Base-by-base conservation (phyloP, 2,113 vertebrate species). In the Mustela lutreola region DNA sequence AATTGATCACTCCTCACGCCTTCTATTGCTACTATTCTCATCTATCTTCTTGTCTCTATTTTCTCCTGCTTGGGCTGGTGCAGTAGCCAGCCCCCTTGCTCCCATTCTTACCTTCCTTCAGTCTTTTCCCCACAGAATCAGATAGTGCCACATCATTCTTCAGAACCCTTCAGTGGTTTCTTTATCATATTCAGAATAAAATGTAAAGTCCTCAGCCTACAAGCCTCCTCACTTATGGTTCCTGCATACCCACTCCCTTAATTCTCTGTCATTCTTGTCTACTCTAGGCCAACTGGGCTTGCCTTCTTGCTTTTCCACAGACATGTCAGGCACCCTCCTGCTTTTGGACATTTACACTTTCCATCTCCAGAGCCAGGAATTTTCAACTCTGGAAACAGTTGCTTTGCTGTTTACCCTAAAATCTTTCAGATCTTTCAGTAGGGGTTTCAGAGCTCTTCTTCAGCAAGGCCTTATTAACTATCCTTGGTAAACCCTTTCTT, bases 311-410 rank as follows among this genome's bases (percentile, higher is more conserved):
- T 91, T 33, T 71, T 78, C 63, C 56, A 11, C 19, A n/a, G 36
- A 48, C 62, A 67, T 45, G 22, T 28, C 19, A 71, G 76, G n/a
- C 26, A 82, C 26, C 50, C 11, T 58, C 19, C 56, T 92, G n/a
- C 60, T 56, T 26, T 50, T 67, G 73, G 21, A 88, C 79, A 24
- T 84, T 67, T 89, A 28, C 2, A 12, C 19, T 85, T 78, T 67
- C 36, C 92, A 4, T 79, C 81, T 12, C 7, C n/a, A 90, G 16
- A 94, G 56, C 11, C 56, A 81, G n/a, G 67, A 53, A 75, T 70
- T 96, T 90, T 63, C 36, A 87, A 1, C n/a, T 93, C 39, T 88
- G 42, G 75, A 93, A 93, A 24, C 9, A 80, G 15, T 78, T 94
- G 75, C 15, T 1, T n/a, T 50, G 15, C 18, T 67, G 42, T 93